Base-by-base conservation (phyloP, 64 coral and sea anemone genomes). In the Dendrophyllia cribrosa region DNA sequence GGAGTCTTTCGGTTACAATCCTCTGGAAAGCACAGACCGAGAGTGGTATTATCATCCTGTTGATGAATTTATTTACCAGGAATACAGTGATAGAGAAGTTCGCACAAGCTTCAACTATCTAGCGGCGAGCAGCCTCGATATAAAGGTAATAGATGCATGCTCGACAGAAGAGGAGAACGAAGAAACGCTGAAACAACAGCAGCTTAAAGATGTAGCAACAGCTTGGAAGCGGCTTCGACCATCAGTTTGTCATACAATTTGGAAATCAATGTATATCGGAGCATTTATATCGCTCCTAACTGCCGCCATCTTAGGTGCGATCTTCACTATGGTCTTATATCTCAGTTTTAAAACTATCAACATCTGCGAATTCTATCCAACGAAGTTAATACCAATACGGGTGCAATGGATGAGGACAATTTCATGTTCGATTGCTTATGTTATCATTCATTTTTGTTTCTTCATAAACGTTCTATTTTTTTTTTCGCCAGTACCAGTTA, bases 31-130 rank as follows among this genome's bases (percentile, higher is more conserved):
- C 43, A 72, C 70, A 13, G 70, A 25, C 43, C 24, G 70, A 72
- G 70, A 72, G 34, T 72, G 70, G 70, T 72, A 72, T 15, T 46
- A 43, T 45, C 43, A 45, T 45, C 70, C 70, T 43, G 21, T 72
- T 45, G 70, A 72, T 72, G 70, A 72, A 16, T 43, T 72, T 16
- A 72, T 72, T 72, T 72, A 72, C 70, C 70, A 72, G 15, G 26
- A 72, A 72, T 72, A 72, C 70, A 72, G 70, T 43, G 70, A 72
- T 10, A 72, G 70, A 16, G 70, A 72, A 72, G 11, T 10, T 16
- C 52, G 52, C 6, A 46, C 21, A 13, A 72, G 25, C 70, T 72
- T 23, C 1, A 43, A 48, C 43, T 72, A 45, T 72, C 7, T 45
- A 1, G 43, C 70, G 70, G 15, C 34, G 3, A 43, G 70, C n/a